Evolutionary conservation across 2,113 vertebrate genomes (phyloP).

Genomic region (Heliornis fulica): DNA sequence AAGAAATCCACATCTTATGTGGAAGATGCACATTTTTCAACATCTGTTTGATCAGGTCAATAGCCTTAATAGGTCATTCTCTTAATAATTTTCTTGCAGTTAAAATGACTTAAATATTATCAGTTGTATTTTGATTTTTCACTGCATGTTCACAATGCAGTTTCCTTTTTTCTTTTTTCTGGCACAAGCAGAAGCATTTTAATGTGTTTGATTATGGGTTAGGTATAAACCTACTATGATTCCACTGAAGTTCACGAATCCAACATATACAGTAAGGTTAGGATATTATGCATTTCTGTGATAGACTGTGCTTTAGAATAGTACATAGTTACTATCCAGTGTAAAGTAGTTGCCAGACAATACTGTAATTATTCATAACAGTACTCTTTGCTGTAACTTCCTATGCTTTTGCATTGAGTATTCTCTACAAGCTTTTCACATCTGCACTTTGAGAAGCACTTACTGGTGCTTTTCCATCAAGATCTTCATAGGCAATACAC

Average conservation of each 20-base stretch:
- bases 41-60: conserved; percentile 77
- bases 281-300: not conserved
- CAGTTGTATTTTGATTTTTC: not conserved
- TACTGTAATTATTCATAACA: not conserved
- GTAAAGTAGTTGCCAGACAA: not conserved
- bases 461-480: not conserved
- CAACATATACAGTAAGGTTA: not conserved
- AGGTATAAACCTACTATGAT: not conserved
- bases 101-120: not conserved
- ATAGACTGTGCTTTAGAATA: not conserved
- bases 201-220: not conserved
- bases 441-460: not conserved
- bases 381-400: not conserved
- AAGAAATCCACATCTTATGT: conserved; percentile 67
- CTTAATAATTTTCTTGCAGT: not conserved
- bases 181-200: not conserved
- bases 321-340: not conserved
- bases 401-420: not conserved
- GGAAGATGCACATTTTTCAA: conserved; percentile 75
- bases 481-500: not conserved
- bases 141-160: not conserved
- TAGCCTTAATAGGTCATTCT: not conserved
- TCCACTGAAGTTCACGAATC: not conserved
- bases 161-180: not conserved
- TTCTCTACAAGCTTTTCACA: not conserved